Evolutionary conservation across 2,797 vertebrate genomes (phyloP), one percentile per base, ranked within the genome.

Genomic region (Eurystomus glaucurus): DNA sequence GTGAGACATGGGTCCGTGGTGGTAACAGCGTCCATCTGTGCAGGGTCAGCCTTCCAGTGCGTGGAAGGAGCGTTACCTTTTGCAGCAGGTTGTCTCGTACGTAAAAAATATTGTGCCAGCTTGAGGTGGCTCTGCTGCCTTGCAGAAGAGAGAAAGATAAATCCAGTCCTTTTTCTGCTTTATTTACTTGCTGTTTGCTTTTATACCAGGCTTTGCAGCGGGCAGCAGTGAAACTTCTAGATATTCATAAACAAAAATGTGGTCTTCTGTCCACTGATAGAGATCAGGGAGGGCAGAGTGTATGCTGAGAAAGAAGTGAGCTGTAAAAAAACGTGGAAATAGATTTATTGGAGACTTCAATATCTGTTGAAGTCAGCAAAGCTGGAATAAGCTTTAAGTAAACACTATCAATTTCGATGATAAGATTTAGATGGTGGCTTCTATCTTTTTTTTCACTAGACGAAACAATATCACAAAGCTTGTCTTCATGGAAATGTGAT

Each of bases 291-390:
- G 89, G 91, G 80, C 94, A 80, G 72, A 92, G 77, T 89, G 31
- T 96, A 10, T 41, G 72, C 52, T 93, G 79, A 75, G 69, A 93
- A 85, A 70, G 65, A 84, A 84, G 70, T 55, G 85, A 95, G 95
- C 55, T 92, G 77, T 93, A 92, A 95, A 76, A 79, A 97, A 89
- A 23, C 2, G 2, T 84, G 85, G 87, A 85, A 95, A 95, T 91
- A 97, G 93, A 98, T 93, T 97, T 96, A 97, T 88, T 97, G 95
- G 93, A 96, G 95, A 85, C 89, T 95, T 96, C 91, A 96, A 55
- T 97, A 96, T 94, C 94, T 97, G 87, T 95, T 95, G 83, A 96
- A 96, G 94, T 97, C 95, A 97, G 93, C 76, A 97, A 95, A 94
- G 84, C 88, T 94, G 52, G 88, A 96, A 94, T 93, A 97, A 96